These are phyloP conservation scores for Drosophila rufa DNA, from an alignment of 1,140 invertebrate genomes.

Conservation along the genomic window DNA sequence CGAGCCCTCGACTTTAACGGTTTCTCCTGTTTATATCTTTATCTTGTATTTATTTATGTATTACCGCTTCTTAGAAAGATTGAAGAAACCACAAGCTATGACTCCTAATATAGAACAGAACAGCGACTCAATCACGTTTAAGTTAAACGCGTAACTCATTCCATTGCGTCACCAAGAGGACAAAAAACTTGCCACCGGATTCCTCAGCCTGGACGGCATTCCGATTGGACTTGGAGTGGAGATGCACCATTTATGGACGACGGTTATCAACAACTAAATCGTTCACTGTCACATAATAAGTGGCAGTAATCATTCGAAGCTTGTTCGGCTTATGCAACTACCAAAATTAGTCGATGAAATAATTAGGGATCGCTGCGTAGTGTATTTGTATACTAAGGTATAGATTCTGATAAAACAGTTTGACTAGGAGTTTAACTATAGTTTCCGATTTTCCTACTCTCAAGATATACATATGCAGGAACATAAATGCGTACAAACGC, in stretches of 20 bases:
- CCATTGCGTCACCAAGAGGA: background rate
- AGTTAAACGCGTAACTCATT: background rate
- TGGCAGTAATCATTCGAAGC: constrained; percentile 5
- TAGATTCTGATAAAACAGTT: background rate
- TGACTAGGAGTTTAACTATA: background rate
- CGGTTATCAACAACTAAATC: constrained; percentile 33
- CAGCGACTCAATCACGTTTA: background rate
- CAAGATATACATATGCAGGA: no score
- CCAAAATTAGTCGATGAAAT: background rate
- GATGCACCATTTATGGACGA: constrained; percentile 48
- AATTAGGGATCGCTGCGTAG: background rate
- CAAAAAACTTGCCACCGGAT: background rate
- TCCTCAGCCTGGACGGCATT: constrained; percentile 27
- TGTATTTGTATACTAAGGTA: background rate
- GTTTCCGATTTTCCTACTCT: background rate
- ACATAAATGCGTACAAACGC: background rate
- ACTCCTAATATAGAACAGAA: background rate
- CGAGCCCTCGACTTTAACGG: background rate
- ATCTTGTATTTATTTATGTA: background rate
- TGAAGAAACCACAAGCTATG: background rate
- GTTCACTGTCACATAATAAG: constrained; percentile 20
- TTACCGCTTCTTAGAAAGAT: background rate
- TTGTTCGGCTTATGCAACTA: constrained; percentile 11
- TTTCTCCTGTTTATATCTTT: background rate
- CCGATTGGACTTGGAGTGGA: constrained; percentile 12